phyloP scores from a whole-genome alignment of 2,113 vertebrate species.

The human region DNA sequence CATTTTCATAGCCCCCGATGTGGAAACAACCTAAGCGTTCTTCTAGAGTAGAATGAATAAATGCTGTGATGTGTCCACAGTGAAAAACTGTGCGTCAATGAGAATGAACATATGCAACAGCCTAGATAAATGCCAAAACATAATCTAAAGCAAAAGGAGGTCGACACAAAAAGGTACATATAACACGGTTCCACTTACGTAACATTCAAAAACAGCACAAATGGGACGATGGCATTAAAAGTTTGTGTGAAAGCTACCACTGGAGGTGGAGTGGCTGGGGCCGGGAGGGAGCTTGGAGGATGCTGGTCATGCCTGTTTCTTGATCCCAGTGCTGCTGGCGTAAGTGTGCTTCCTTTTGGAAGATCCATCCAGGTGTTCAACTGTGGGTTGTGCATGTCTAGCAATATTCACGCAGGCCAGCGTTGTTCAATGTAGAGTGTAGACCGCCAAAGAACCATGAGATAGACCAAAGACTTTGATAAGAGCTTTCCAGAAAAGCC shows the following conservation, averaged over 20 bases:
- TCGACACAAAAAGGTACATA: background rate
- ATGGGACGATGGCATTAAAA: background rate
- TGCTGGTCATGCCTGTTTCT: background rate
- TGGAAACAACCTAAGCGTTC: background rate
- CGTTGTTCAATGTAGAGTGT: fast-evolving
- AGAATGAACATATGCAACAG: background rate
- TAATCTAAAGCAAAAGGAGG: background rate
- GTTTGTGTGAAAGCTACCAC: background rate
- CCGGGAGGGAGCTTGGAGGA: background rate
- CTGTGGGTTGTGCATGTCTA: background rate
- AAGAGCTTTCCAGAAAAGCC: background rate
- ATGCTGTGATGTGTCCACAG: background rate
- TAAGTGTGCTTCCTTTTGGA: background rate
- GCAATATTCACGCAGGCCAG: background rate
- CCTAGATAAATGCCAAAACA: background rate
- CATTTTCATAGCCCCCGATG: background rate
- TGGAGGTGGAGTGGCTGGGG: background rate
- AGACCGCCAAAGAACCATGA: background rate
- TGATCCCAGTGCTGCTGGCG: background rate
- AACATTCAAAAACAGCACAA: background rate
- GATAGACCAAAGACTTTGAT: background rate
- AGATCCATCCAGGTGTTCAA: background rate
- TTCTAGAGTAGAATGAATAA: background rate
- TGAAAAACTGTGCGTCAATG: background rate
- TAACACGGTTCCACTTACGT: background rate